Evolutionary conservation across 1,140 invertebrate genomes (phyloP).

Genomic region (Eulimnadia texana): DNA sequence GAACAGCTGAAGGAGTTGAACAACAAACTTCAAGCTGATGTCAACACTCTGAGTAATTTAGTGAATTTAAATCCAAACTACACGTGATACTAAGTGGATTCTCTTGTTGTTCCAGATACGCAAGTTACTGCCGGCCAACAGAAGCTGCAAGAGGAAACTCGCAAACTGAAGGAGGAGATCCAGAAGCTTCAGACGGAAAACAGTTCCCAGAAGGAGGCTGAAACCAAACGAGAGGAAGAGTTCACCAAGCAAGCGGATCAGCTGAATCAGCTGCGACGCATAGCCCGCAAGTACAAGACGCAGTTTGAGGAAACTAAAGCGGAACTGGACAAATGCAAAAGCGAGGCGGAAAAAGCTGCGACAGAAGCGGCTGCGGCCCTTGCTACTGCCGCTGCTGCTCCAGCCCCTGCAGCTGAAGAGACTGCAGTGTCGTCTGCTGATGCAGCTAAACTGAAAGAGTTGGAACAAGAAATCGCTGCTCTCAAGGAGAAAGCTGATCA

Average conservation of each 20-base stretch:
- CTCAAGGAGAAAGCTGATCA: conserved; percentile 30
- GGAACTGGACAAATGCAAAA: conserved; percentile 27
- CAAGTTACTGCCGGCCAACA: conserved; percentile 5
- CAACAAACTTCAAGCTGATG: conserved; percentile 27
- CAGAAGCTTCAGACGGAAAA: conserved; percentile 25
- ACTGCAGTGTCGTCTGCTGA: conserved; percentile 30
- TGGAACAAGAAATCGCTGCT: conserved; percentile 32
- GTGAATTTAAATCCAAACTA: conserved; percentile 14
- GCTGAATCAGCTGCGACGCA: conserved; percentile 67
- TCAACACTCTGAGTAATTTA: conserved; percentile 17
- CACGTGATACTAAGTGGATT: neutral
- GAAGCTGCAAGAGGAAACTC: conserved; percentile 28
- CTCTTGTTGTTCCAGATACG: neutral
- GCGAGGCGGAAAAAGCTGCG: conserved; percentile 34
- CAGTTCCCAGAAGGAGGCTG: conserved; percentile 19
- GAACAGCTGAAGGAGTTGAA: conserved; percentile 28
- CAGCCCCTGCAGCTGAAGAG: conserved; percentile 32
- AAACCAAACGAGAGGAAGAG: conserved; percentile 10
- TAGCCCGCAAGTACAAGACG: conserved; percentile 82
- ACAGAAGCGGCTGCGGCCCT: conserved; percentile 30
- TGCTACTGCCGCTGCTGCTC: conserved; percentile 28
- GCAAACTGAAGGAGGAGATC: conserved; percentile 41
- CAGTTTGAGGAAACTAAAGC: conserved; percentile 63
- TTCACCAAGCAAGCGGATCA: conserved; percentile 47
- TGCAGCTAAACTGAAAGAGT: conserved; percentile 34